These are phyloP conservation scores for Brachionus asplanchnoidis DNA, from an alignment of 1,140 invertebrate species.

Conservation along the genomic window DNA sequence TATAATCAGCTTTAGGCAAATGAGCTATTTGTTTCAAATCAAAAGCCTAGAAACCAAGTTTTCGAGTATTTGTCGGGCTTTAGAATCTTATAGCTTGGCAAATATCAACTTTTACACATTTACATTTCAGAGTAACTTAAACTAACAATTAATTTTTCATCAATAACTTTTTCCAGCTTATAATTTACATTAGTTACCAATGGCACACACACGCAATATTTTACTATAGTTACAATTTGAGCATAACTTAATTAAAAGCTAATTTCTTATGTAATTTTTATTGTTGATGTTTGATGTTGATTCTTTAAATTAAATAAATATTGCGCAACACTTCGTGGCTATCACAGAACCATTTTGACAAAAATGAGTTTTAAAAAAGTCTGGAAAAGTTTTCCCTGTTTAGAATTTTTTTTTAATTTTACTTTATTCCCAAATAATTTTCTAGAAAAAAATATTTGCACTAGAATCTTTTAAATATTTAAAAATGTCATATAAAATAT, in stretches of 20 bases:
- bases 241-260: constrained; percentile 15
- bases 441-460: too few species aligned
- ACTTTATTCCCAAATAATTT: too few species aligned
- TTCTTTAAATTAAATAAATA: not conserved
- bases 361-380: too few species aligned
- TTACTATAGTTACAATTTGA: constrained; percentile 35
- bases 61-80: not conserved
- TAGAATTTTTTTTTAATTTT: too few species aligned
- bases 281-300: constrained; percentile 35
- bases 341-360: too few species aligned
- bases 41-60: not conserved
- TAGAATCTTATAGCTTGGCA: not conserved
- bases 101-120: not conserved
- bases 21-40: not conserved
- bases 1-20: not conserved
- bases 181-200: constrained; percentile 37
- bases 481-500: not conserved
- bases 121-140: not conserved
- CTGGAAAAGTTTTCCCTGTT: too few species aligned
- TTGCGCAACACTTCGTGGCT: not conserved
- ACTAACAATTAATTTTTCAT: not conserved
- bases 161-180: not conserved
- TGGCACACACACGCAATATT: not conserved
- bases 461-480: too few species aligned
- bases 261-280: constrained; percentile 18